Percentiles rank a stretch among this genome's conserved stretches.
phyloP scores from a whole-genome alignment of 2,888 invertebrate genomes.

The Dexiosoma caninum region DNA sequence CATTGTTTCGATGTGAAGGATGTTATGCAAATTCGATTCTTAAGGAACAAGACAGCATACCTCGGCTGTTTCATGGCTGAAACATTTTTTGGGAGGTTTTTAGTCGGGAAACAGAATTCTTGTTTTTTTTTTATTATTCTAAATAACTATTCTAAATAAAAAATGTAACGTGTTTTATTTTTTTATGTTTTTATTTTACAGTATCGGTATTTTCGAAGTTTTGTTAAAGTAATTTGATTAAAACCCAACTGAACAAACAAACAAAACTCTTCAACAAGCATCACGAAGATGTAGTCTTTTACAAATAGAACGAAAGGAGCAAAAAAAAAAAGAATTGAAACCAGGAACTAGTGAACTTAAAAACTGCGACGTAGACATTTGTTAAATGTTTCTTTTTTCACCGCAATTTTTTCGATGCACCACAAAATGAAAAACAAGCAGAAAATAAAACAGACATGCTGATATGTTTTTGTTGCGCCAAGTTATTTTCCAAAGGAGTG shows the following conservation, averaged over 20 bases:
- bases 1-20: conserved; percentile 48
- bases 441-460: conserved; percentile 16
- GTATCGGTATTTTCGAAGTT: conserved; percentile 49
- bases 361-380: conserved; percentile 58
- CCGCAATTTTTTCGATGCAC: not conserved
- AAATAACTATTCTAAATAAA: conserved; percentile 52
- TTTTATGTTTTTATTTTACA: conserved; percentile 20
- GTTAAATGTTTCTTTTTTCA: conserved; percentile 32
- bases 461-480: not conserved
- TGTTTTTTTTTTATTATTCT: conserved; percentile 6
- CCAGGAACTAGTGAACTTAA: conserved; percentile 51
- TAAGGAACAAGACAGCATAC: conserved; percentile 24
- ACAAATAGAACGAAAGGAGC: not conserved
- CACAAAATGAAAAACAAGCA: too few species aligned
- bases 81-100: conserved; percentile 31
- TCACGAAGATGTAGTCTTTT: conserved; percentile 57
- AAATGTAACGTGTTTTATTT: conserved; percentile 45
- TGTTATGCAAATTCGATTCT: conserved; percentile 58
- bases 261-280: conserved; percentile 26
- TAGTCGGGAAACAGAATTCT: not conserved
- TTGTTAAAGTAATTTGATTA: conserved; percentile 58
- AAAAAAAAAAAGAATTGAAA: conserved; percentile 11
- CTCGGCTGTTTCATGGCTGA: not conserved
- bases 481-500: conserved; percentile 28
- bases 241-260: conserved; percentile 31